Percentiles rank a stretch among this genome's conserved stretches.
Conservation (phyloP, 2,888 invertebrate species). For the Orchestes rusci region DNA sequence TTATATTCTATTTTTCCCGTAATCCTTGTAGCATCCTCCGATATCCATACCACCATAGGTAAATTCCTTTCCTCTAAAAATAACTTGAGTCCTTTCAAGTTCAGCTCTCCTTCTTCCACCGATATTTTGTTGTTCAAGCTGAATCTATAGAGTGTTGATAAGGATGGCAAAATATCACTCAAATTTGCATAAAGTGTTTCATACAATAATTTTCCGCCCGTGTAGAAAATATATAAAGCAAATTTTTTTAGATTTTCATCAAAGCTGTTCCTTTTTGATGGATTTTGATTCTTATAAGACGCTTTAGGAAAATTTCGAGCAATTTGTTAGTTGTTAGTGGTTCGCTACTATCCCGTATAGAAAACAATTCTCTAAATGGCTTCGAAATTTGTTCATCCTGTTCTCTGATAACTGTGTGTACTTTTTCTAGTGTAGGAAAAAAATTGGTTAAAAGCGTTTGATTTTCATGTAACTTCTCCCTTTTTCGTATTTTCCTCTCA, state of each 20-base stretch:
- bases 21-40: constrained; percentile 5
- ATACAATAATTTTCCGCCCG: constrained; percentile 7
- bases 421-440: background rate
- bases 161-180: constrained; percentile 5
- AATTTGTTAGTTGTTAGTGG: constrained; percentile 2
- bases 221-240: constrained; percentile 4
- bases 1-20: constrained; percentile 1
- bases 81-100: constrained; percentile 1
- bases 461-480: constrained; percentile 3
- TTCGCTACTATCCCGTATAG: background rate
- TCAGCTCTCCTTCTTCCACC: constrained; percentile 5
- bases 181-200: constrained; percentile 5
- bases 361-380: constrained; percentile 1
- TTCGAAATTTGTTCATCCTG: constrained; percentile 1
- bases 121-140: constrained; percentile 2
- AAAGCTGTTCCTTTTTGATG: background rate
- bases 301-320: constrained; percentile 3
- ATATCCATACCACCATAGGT: constrained; percentile 6
- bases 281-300: constrained; percentile 1
- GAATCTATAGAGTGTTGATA: constrained; percentile 4
- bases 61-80: constrained; percentile 5
- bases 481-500: background rate
- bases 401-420: background rate
- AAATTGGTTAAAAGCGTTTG: constrained; percentile 3
- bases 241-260: constrained; percentile 4